phyloP scores from a whole-genome alignment of 1,140 invertebrate species.

The Trigoniulus corallinus region DNA sequence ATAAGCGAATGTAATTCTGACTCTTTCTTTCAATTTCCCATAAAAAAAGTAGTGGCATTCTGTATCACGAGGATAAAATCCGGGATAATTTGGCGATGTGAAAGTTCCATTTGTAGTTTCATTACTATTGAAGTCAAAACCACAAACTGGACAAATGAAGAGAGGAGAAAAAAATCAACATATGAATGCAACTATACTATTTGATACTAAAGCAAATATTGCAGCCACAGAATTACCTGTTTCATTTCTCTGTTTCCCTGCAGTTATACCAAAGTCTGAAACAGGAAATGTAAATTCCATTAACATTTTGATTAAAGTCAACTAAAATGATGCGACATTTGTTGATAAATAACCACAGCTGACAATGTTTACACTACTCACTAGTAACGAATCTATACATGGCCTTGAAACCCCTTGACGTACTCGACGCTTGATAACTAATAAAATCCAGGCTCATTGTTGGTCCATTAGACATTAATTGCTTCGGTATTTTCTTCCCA shows the following conservation, averaged over 20 bases:
- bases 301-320: conserved; percentile 34
- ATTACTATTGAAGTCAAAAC: conserved; percentile 42
- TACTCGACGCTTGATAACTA: conserved; percentile 43
- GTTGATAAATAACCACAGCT: conserved; percentile 27
- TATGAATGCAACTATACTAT: not conserved
- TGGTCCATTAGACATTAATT: conserved; percentile 77
- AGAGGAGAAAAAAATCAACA: conserved; percentile 1
- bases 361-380: conserved; percentile 39
- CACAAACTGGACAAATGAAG: conserved; percentile 24
- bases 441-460: conserved; percentile 63
- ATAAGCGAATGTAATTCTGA: conserved; percentile 70
- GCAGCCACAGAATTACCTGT: not conserved
- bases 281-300: not conserved
- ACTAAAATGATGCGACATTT: conserved; percentile 66
- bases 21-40: conserved; percentile 56
- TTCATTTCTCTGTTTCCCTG: not conserved
- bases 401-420: conserved; percentile 64
- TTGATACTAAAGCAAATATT: not conserved
- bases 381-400: conserved; percentile 74
- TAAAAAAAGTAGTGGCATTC: conserved; percentile 91
- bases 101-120: conserved; percentile 59
- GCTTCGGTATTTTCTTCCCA: conserved; percentile 52
- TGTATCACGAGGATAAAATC: conserved; percentile 74
- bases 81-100: conserved; percentile 81
- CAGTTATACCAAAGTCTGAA: conserved; percentile 1